Base-by-base conservation (phyloP, 2,888 invertebrate genomes). In the Hypena proboscidalis region DNA sequence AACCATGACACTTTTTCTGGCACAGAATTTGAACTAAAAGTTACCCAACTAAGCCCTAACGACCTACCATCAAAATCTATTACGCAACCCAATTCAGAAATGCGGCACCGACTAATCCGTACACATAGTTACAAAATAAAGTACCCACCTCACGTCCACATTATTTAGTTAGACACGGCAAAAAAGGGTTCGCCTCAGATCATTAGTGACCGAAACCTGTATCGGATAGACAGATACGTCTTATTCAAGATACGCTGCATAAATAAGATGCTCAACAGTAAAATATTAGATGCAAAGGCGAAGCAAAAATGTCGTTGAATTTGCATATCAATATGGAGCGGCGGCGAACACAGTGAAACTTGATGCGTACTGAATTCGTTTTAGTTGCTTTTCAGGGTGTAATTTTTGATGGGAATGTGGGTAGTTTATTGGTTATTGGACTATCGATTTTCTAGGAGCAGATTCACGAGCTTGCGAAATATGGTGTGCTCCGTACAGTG, bases 211-310 rank as follows among this genome's bases (percentile, higher is more conserved):
- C 79, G 58, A 80, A 80, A 76, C 79, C 76, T 58, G 71, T 67
- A 70, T 53, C 54, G 48, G 62, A 64, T 61, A 67, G 84, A 86
- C 83, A 81, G 83, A 77, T 80, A 88, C 64, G 56, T 64, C 80
- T 90, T 82, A 86, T 79, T 90, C 89, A 79, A 67, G 69, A 52
- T 62, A 48, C 54, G 48, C 62, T 61, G 74, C 67, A 88, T 85
- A 84, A 86, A 87, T 78, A 85, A 85, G 85, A 86, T 78, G 80
- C 74, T 65, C 71, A 60, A 73, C 71, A 74, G 77, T 81, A 78
- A 86, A 85, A 85, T 84, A 86, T 86, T 84, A 86, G 81, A 89
- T 89, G 86, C 88, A 88, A 85, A 85, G 85, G 83, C 82, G 60
- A 72, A 59, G 80, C 81, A 88, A 89, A 90, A 87, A 88, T 87